Base-by-base conservation (phyloP, 30 jellyfish, hydroid and myxozoan genomes). In the Chrysaora quinquecirrha region DNA sequence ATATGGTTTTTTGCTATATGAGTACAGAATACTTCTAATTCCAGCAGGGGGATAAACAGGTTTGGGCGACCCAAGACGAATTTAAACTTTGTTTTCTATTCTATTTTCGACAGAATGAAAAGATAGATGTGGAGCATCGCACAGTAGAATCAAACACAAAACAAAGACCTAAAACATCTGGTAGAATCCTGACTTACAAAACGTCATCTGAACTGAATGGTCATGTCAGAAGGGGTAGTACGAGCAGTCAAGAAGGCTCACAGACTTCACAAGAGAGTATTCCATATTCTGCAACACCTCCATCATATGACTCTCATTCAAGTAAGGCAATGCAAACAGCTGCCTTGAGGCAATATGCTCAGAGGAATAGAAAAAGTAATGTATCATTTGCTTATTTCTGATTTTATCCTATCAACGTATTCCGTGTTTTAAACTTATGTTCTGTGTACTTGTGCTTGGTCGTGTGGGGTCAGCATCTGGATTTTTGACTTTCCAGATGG, bases 251-350 rank as follows among this genome's bases (percentile, higher is more conserved):
- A 56, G 92, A 82, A 24, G 73, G 92, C 29, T 82, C 92, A 11
- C 92, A 82, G 48, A 63, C 85, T n/a, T 82, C 92, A 21, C 92
- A 82, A 61, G 92, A 82, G 32, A 82, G 92, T 32, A 16, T 82
- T 22, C 70, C 71, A 30, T 78, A 78, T 64, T 61, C 92, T 25
- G 31, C 84, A 6, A 22, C 85, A 12, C 84, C 92, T 0, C 54
- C 80, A 19, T 66, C 64, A 33, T 48, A 58, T 33, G 92, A 82
- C 35, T 23, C 77, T 22, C 33, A 56, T 24, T 30, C 92, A 56
- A 30, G 62, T 21, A 32, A 31, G 28, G 64, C 77, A 23, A 52
- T 32, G 34, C 48, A 64, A 61, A 30, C 69, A 33, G 75, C 82
- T 21, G 78, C 77, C 3, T 29, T 75, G 68, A 32, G 48, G 28